Percentiles rank a stretch among this genome's conserved stretches.
Conservation (phyloP, 2,113 vertebrate species). For the Verasper variegatus region DNA sequence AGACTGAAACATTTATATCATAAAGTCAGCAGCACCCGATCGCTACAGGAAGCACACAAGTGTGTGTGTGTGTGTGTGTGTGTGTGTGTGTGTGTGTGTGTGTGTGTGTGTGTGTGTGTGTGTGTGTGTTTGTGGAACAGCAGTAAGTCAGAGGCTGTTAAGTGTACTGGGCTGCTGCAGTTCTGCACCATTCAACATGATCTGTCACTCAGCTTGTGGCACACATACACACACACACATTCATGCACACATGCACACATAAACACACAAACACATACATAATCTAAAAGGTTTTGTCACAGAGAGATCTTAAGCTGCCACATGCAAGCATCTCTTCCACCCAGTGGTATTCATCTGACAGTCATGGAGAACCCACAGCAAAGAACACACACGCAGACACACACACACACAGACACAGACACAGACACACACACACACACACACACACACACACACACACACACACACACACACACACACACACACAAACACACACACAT, state of each 20-base stretch:
- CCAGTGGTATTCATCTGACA: conserved; percentile 50
- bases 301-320: conserved; percentile 62
- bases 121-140: conserved; percentile 13
- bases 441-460: conserved; percentile 30
- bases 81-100: too few relatives aligned
- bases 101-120: not conserved
- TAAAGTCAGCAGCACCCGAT: too few relatives aligned
- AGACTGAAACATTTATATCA: too few relatives aligned
- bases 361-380: conserved; percentile 31
- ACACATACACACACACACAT: conserved; percentile 21
- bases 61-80: too few relatives aligned
- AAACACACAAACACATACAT: not conserved
- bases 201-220: conserved; percentile 64
- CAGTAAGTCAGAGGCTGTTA: conserved; percentile 52
- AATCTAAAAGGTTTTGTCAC: conserved; percentile 55
- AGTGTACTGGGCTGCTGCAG: conserved; percentile 66
- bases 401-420: not conserved
- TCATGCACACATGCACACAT: not conserved
- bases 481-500: conserved; percentile 14
- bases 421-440: not conserved
- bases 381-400: conserved; percentile 27
- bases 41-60: too few relatives aligned
- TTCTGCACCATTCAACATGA: conserved; percentile 67
- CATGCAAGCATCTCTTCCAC: conserved; percentile 49
- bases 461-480: not conserved